These are phyloP conservation scores for Elephantulus edwardii DNA, from an alignment of 2,113 vertebrate genomes.

Conservation along the genomic window DNA sequence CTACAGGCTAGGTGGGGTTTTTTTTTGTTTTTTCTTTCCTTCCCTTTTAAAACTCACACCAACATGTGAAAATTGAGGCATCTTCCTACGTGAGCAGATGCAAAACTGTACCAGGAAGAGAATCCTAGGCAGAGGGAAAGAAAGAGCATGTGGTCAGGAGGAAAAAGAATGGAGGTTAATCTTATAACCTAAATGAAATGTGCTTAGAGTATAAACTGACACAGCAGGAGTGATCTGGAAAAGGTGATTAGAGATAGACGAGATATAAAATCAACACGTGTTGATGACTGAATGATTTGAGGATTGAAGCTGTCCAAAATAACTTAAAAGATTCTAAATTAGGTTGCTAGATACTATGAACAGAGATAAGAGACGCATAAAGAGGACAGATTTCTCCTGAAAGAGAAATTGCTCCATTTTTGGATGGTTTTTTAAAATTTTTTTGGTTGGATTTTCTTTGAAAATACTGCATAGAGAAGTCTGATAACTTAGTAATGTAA, in stretches of 20 bases:
- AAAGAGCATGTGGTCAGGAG: neutral
- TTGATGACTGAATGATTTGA: neutral
- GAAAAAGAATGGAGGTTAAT: neutral
- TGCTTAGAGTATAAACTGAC: neutral
- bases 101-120: neutral
- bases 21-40: neutral
- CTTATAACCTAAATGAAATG: neutral
- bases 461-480: neutral
- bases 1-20: fast-evolving
- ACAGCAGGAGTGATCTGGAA: neutral
- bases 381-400: neutral
- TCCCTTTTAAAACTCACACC: neutral
- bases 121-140: neutral
- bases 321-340: constrained; percentile 31
- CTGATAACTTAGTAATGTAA: neutral
- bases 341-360: neutral
- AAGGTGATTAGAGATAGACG: neutral
- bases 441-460: neutral
- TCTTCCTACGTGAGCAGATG: neutral
- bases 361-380: neutral
- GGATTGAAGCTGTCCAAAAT: neutral
- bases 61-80: neutral
- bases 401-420: neutral
- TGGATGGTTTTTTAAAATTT: neutral
- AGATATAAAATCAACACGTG: neutral